Evolutionary conservation across 2,797 vertebrate genomes (phyloP).

Genomic region (Centropyge bicolor): DNA sequence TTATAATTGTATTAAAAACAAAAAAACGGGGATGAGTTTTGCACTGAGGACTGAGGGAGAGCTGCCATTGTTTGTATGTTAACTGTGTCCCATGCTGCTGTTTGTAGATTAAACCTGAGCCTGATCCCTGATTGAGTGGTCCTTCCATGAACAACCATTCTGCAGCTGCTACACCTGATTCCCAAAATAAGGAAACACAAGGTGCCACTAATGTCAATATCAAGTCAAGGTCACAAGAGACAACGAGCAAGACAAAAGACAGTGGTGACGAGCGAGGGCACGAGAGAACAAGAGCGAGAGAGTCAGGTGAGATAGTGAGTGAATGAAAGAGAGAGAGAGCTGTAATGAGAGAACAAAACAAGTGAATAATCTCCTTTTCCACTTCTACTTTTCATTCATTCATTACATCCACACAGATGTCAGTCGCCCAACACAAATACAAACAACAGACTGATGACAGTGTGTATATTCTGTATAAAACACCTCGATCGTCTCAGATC

Average conservation of each 20-base stretch:
- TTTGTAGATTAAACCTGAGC: no score
- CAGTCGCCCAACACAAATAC: background rate
- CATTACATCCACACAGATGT: background rate
- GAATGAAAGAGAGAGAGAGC: background rate
- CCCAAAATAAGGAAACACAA: background rate
- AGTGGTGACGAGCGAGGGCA: background rate
- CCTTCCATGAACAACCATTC: no score
- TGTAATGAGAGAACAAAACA: background rate
- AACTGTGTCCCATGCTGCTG: no score
- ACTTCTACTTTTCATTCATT: background rate
- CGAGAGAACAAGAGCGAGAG: background rate
- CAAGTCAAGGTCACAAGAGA: background rate
- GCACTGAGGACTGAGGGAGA: no score
- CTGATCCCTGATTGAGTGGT: no score
- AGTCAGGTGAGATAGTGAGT: background rate
- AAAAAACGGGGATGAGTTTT: no score
- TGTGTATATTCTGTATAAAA: background rate
- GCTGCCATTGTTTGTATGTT: no score
- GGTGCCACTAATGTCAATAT: background rate
- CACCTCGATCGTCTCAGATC: background rate
- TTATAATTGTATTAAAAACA: no score
- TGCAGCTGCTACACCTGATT: no score
- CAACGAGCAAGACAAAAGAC: background rate
- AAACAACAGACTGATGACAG: background rate
- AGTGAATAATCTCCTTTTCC: background rate